Evolutionary conservation across 2,888 invertebrate species (phyloP), one percentile per base, ranked within the genome.

Genomic region (Troides helena): DNA sequence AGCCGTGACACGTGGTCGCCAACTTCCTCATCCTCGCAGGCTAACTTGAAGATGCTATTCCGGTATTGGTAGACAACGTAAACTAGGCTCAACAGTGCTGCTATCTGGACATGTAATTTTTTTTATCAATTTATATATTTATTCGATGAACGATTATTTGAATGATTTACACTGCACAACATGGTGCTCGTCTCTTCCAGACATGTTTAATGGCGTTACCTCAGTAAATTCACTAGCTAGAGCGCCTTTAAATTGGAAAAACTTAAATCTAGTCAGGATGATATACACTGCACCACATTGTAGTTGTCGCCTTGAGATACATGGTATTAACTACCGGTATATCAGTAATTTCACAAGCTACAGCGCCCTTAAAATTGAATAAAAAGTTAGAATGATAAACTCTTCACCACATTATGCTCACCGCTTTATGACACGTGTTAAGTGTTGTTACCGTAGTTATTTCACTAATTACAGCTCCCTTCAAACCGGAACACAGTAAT

Each of bases 1-100:
- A 71, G 68, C 23, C 81, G 74, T 5, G 64, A 8, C 36, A 73
- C 21, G 36, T 72, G 72, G 0, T 43, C 67, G 21, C 72, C 69
- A 0, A 75, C 74, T 0, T 74, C 77, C 0, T 73, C 73, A 0
- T 66, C 69, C 8, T 60, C n/a, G 67, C 72, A 0, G 74, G 72
- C 0, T 65, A 69, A 30, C 21, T 73, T 77, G 72, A 79, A 79
- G 1, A 85, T 43, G 0, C 76, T 21, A 0, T 74, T 80, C 75
- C 84, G 82, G 76, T 84, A 86, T 72, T 88, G 87, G 75, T 87
- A 89, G 7, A 77, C 66, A n/a, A 89, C 68, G 76, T 87, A 89
- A 2, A 74, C 57, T 0, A 85, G 53, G 1, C 86, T 84, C 57
- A 89, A 74, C 14, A 88, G 67, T 0, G 78, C 84, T 3, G 68